phyloP scores from a whole-genome alignment of 2,888 invertebrate genomes.

The Apocheima hispidaria region DNA sequence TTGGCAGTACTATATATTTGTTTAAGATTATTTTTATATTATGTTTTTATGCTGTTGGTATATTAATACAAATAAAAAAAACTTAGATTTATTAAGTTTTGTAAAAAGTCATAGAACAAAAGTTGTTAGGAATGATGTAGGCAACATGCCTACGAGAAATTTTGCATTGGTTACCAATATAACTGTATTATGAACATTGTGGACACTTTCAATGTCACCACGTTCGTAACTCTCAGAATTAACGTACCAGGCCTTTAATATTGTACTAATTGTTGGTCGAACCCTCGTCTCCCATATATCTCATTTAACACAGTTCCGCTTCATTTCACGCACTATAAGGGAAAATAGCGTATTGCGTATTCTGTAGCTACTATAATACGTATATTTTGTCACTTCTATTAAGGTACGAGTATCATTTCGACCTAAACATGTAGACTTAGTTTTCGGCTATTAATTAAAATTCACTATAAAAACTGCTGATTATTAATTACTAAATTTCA shows the following conservation, averaged over 20 bases:
- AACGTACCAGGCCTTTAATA: constrained; percentile 31
- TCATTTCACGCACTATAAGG: constrained; percentile 20
- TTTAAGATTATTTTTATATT: no score
- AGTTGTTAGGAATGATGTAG: no score
- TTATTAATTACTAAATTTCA: no score
- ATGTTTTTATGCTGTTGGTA: no score
- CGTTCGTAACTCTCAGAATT: constrained; percentile 19
- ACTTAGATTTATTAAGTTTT: no score
- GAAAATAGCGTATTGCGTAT: constrained; percentile 10
- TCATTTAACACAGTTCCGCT: constrained; percentile 29
- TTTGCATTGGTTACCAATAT: not conserved
- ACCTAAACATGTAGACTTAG: not conserved
- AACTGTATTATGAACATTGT: no score
- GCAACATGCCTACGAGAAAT: no score
- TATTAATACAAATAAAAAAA: no score
- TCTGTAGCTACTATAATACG: not conserved
- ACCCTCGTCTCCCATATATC: constrained; percentile 36
- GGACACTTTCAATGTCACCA: constrained; percentile 4
- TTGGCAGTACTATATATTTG: no score
- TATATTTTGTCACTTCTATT: constrained; percentile 8
- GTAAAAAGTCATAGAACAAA: no score
- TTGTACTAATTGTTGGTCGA: constrained; percentile 35
- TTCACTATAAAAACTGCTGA: not conserved
- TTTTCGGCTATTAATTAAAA: not conserved
- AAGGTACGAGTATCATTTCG: not conserved